Evolutionary conservation across 2,888 invertebrate genomes (phyloP).

Genomic region (Chironomus riparius): DNA sequence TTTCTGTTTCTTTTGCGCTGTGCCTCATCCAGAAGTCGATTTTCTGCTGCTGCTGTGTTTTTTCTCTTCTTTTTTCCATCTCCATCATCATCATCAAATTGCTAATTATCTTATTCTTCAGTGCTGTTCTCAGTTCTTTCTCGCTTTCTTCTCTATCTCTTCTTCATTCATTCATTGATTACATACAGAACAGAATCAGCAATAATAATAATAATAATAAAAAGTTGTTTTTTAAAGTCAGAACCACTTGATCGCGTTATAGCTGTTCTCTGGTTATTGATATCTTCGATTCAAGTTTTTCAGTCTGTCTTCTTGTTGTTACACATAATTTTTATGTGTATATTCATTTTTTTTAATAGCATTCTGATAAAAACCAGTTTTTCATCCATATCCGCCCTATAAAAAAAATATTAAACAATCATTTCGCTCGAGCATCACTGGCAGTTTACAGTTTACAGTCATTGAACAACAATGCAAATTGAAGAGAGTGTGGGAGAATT

Average conservation of each 20-base stretch:
- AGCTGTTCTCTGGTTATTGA: constrained; percentile 24
- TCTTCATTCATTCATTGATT: background rate
- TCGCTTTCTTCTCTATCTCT: background rate
- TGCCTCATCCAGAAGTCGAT: background rate
- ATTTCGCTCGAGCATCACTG: constrained; percentile 16
- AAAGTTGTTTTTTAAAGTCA: background rate
- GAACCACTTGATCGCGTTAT: constrained; percentile 25
- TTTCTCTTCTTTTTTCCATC: background rate
- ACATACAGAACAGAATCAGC: background rate
- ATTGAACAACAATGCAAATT: constrained; percentile 22
- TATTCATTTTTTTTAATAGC: constrained; percentile 11
- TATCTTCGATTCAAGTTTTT: constrained; percentile 18
- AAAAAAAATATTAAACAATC: constrained; percentile 22
- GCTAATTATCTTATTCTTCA: constrained; percentile 24
- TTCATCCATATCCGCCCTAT: constrained; percentile 26
- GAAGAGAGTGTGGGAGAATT: constrained; percentile 25
- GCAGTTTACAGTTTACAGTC: constrained; percentile 22
- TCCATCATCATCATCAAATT: constrained; percentile 10
- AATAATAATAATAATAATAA: background rate
- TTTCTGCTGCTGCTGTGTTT: background rate
- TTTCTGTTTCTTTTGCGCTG: background rate
- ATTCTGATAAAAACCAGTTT: constrained; percentile 23
- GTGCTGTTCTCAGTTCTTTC: background rate
- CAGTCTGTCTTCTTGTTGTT: background rate
- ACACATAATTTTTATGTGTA: constrained; percentile 16